Conservation (phyloP, 2,888 invertebrate genomes). For the Thelaira solivaga region DNA sequence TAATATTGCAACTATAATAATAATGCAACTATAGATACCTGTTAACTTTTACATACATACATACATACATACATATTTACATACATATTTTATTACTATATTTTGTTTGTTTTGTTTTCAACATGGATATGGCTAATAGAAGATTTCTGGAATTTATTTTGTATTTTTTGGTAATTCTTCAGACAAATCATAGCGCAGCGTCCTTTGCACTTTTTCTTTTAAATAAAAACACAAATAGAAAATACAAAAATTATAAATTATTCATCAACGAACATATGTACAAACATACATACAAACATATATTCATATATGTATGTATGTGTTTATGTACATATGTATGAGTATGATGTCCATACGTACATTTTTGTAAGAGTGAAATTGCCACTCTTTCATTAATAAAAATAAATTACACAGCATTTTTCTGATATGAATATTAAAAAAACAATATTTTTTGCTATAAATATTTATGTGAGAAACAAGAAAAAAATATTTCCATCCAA, state of each 20-base stretch:
- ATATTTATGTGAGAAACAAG: conserved; percentile 58
- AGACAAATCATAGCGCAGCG: conserved; percentile 32
- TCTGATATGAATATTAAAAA: conserved; percentile 36
- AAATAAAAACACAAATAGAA: neutral
- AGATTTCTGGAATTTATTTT: conserved; percentile 20
- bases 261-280: too few relatives aligned
- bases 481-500: conserved; percentile 61
- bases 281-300: too few relatives aligned
- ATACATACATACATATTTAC: neutral
- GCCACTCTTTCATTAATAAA: conserved; percentile 18
- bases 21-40: too few relatives aligned
- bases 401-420: conserved; percentile 33
- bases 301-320: too few relatives aligned
- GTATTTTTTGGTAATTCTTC: neutral
- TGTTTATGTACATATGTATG: too few relatives aligned
- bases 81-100: too few relatives aligned
- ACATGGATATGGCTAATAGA: conserved; percentile 59
- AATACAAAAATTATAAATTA: too few relatives aligned
- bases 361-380: neutral
- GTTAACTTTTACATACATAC: neutral
- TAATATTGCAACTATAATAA: too few relatives aligned
- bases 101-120: neutral
- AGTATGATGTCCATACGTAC: too few relatives aligned
- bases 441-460: conserved; percentile 60
- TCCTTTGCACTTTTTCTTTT: conserved; percentile 44